These are phyloP conservation scores for Lasioglossum zephyrum DNA, from an alignment of 2,888 invertebrate species.

Conservation along the genomic window DNA sequence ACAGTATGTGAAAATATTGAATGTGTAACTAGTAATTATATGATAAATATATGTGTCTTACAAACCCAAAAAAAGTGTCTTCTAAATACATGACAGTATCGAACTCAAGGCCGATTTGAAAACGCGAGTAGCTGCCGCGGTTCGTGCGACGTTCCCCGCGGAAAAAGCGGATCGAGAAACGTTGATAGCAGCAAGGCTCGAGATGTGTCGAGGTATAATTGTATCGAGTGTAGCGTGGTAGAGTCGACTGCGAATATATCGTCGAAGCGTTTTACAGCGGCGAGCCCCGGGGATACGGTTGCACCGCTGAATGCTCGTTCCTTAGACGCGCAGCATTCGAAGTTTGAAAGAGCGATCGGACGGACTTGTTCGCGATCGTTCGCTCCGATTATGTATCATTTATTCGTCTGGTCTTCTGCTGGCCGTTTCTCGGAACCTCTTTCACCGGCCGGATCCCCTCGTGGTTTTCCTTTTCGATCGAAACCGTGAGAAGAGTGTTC, in stretches of 20 bases:
- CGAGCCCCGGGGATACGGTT: slow-evolving; percentile 49
- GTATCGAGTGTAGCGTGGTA: background rate
- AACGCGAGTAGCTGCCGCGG: background rate
- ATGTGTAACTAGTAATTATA: no score
- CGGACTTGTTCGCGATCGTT: slow-evolving; percentile 47
- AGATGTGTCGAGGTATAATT: background rate
- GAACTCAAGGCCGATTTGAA: no score
- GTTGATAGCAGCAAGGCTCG: background rate
- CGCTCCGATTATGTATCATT: slow-evolving; percentile 12
- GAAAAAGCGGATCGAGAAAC: background rate
- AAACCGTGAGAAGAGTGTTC: slow-evolving; percentile 19
- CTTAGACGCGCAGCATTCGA: slow-evolving; percentile 53
- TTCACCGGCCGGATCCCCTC: background rate
- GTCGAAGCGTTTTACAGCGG: slow-evolving; percentile 55
- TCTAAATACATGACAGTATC: no score
- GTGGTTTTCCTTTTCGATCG: slow-evolving; percentile 29
- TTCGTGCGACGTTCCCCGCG: background rate
- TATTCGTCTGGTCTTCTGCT: slow-evolving; percentile 18
- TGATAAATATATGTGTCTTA: no score
- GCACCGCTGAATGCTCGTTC: slow-evolving; percentile 50
- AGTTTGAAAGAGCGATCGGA: slow-evolving; percentile 58
- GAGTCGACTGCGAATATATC: slow-evolving; percentile 55
- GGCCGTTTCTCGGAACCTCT: slow-evolving; percentile 17
- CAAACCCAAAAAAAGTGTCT: no score
- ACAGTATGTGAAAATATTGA: no score